A percentile compares a stretch with the other conserved stretches of the same genome.
phyloP scores from a whole-genome alignment of 2,113 vertebrate genomes.

The Rallus limicola region DNA sequence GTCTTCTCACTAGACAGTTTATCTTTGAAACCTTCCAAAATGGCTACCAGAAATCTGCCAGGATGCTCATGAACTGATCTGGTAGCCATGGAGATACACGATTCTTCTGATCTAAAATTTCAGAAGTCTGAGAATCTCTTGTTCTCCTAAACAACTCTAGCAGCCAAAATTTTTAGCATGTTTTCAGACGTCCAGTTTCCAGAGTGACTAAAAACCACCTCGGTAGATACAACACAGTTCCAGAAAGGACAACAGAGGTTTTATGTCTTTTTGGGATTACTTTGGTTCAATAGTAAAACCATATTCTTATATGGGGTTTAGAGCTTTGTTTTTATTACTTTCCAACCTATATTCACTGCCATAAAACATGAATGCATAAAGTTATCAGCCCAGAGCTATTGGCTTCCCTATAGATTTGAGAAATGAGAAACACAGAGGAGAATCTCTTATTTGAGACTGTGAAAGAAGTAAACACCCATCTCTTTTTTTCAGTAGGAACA shows the following conservation, averaged over 20 bases:
- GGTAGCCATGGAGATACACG: conserved; percentile 59
- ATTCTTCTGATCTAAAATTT: conserved; percentile 49
- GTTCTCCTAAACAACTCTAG: conserved; percentile 19
- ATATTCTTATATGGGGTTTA: not conserved
- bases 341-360: not conserved
- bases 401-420: conserved; percentile 36
- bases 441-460: not conserved
- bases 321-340: conserved; percentile 14
- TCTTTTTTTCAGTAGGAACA: not conserved
- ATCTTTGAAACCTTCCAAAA: not conserved
- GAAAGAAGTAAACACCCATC: conserved; percentile 26
- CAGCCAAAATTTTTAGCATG: not conserved
- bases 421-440: conserved; percentile 12
- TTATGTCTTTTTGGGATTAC: not conserved
- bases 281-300: not conserved
- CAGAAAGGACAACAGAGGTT: not conserved
- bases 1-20: not conserved
- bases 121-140: conserved; percentile 36
- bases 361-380: conserved; percentile 50
- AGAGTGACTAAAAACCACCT: not conserved
- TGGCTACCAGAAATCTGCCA: conserved; percentile 21
- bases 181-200: not conserved
- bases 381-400: conserved; percentile 33
- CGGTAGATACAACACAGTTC: not conserved
- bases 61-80: conserved; percentile 4